Conservation (phyloP, 2,113 vertebrate genomes). For the Orcinus orca region DNA sequence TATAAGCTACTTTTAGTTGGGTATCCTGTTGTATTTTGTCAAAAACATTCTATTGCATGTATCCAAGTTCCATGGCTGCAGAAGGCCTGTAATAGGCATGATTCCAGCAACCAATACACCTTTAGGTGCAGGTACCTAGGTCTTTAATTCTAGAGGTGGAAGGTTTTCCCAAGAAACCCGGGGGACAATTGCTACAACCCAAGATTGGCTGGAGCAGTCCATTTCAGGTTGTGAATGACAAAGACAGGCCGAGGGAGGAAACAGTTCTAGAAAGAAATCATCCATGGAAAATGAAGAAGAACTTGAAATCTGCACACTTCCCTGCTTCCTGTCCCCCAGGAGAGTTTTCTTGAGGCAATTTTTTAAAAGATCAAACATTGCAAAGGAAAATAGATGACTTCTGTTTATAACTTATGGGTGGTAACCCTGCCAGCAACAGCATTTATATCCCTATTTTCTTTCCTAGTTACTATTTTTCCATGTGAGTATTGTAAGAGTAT, state of each 20-base stretch:
- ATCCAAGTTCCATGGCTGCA: not conserved
- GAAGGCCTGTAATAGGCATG: not conserved
- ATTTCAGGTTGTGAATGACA: not conserved
- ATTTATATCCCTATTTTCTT: not conserved
- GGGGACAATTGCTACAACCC: not conserved
- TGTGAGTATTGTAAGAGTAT: not conserved
- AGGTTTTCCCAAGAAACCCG: not conserved
- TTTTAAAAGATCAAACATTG: not conserved
- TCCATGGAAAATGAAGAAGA: not conserved
- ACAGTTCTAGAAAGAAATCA: not conserved
- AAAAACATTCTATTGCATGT: not conserved
- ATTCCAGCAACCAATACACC: not conserved
- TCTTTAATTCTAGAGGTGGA: not conserved
- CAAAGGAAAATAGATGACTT: not conserved
- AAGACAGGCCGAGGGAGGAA: not conserved
- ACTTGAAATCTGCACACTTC: not conserved
- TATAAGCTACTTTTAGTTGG: not conserved
- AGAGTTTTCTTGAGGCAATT: not conserved
- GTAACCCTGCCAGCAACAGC: not conserved
- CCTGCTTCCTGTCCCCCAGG: not conserved
- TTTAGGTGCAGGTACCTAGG: not conserved
- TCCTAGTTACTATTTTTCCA: conserved; percentile 5
- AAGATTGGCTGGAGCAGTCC: not conserved
- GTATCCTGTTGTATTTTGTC: not conserved
- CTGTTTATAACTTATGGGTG: not conserved